These are phyloP conservation scores for Streptopelia turtur DNA, from an alignment of 2,797 vertebrate genomes.

Conservation along the genomic window DNA sequence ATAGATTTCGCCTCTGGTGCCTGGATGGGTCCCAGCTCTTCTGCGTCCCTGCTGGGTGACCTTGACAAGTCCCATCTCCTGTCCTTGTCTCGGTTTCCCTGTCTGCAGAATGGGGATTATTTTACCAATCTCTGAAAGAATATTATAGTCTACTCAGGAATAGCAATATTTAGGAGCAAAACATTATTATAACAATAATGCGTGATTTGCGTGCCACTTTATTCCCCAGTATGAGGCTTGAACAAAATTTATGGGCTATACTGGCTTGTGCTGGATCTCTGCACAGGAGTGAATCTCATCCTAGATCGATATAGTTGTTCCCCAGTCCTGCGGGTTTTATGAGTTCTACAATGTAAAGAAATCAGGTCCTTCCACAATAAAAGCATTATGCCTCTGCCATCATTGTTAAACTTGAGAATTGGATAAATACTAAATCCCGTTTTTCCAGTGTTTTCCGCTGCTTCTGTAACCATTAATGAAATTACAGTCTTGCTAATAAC, in stretches of 20 bases:
- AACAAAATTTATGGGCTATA: not conserved
- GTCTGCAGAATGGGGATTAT: not conserved
- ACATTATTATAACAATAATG: not conserved
- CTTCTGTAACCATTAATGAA: not conserved
- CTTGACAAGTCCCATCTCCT: not conserved
- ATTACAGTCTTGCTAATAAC: not conserved
- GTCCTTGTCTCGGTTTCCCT: accelerated
- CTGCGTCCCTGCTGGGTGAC: not conserved
- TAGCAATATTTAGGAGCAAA: not conserved
- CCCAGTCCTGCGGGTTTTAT: not conserved
- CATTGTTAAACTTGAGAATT: not conserved
- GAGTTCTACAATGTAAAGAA: not conserved
- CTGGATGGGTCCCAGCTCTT: not conserved
- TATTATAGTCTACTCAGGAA: not conserved
- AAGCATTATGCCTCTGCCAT: not conserved
- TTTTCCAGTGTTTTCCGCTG: not conserved
- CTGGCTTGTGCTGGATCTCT: slow-evolving; percentile 62
- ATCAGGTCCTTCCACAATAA: not conserved
- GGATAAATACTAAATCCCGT: not conserved
- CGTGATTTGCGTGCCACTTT: not conserved
- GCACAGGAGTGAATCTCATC: slow-evolving; percentile 49
- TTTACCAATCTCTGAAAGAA: not conserved
- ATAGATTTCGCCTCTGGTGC: not conserved
- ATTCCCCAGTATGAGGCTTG: not conserved
- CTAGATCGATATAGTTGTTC: slow-evolving; percentile 21